Conservation (phyloP, 1,140 invertebrate genomes). For the Lordiphosa clarofinis region DNA sequence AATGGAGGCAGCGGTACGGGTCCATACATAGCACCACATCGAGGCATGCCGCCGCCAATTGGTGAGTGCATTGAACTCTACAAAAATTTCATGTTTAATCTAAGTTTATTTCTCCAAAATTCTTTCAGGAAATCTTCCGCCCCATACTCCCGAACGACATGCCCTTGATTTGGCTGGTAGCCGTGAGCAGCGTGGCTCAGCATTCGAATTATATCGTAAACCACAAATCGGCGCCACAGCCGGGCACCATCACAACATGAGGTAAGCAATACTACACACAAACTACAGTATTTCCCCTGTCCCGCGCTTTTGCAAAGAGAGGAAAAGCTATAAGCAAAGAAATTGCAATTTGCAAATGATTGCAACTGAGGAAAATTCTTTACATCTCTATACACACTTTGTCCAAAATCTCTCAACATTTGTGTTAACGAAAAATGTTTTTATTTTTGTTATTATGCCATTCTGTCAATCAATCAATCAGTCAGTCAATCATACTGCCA, state of each 20-base stretch:
- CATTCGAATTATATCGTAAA: conserved; percentile 96
- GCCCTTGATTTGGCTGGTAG: conserved; percentile 88
- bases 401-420: conserved; percentile 29
- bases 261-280: conserved; percentile 80
- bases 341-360: conserved; percentile 5
- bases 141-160: conserved; percentile 71
- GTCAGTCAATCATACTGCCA: conserved; percentile 59
- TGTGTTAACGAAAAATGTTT: conserved; percentile 80
- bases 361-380: not conserved
- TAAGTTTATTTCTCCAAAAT: not conserved
- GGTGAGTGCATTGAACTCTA: conserved; percentile 31
- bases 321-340: conserved; percentile 13
- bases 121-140: conserved; percentile 63
- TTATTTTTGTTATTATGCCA: conserved; percentile 59
- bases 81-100: no score
- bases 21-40: conserved; percentile 80
- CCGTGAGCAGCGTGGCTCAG: conserved; percentile 94
- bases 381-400: no score
- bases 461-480: conserved; percentile 43
- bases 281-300: not conserved
- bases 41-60: conserved; percentile 79
- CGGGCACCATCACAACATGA: conserved; percentile 85
- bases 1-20: conserved; percentile 73
- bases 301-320: not conserved
- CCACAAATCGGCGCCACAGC: conserved; percentile 82